A percentile compares a stretch with the other conserved stretches of the same genome.
Conservation (phyloP, 2,113 vertebrate species). For the Laticauda colubrina region DNA sequence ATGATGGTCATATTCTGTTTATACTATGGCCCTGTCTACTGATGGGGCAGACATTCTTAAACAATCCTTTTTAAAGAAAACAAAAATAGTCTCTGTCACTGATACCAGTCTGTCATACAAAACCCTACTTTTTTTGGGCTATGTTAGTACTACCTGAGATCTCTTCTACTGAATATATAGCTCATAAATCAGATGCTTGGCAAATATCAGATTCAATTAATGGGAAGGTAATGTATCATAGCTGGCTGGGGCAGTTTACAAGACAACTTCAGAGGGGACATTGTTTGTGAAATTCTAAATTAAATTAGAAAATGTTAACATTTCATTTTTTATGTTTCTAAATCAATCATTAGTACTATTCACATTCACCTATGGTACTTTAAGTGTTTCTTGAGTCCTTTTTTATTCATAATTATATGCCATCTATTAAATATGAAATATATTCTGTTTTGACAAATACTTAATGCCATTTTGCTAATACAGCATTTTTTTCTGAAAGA, state of each 20-base stretch:
- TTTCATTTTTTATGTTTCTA: slow-evolving; percentile 19
- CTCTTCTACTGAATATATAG: background rate
- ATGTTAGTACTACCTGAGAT: background rate
- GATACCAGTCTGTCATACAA: background rate
- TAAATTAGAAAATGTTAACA: slow-evolving; percentile 28
- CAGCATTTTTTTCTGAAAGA: rapidly evolving
- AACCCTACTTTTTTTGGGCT: background rate
- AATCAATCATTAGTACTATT: background rate
- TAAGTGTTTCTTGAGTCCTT: background rate
- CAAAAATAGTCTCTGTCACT: background rate
- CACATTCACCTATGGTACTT: background rate
- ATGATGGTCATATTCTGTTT: background rate
- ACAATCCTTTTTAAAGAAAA: background rate
- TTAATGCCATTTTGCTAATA: background rate
- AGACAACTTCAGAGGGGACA: background rate
- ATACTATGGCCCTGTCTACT: background rate
- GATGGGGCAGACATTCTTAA: background rate
- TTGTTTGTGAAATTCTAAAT: slow-evolving; percentile 13
- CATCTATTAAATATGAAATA: background rate
- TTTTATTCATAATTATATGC: background rate
- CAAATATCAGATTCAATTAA: slow-evolving; percentile 13
- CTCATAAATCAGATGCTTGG: slow-evolving; percentile 11
- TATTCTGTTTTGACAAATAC: background rate
- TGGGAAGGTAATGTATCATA: slow-evolving; percentile 8
- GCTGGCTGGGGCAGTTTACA: slow-evolving; percentile 5